phyloP scores from a whole-genome alignment of 2,113 vertebrate genomes.

The Hippocampus abdominalis region DNA sequence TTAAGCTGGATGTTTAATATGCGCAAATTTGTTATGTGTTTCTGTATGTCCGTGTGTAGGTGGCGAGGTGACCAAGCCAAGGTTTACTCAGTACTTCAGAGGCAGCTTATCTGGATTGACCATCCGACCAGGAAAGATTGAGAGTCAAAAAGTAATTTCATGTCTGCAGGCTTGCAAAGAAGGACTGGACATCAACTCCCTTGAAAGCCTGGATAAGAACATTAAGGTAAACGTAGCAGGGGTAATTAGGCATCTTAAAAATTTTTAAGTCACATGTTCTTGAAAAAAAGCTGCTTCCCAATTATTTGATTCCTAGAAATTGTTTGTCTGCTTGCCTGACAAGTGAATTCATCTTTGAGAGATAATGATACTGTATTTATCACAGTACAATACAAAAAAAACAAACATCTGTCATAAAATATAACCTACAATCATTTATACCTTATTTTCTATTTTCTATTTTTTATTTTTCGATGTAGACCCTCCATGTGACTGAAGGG shows the following conservation, averaged over 20 bases:
- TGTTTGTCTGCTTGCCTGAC: background rate
- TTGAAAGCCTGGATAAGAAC: constrained; percentile 88
- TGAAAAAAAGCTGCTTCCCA: background rate
- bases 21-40: background rate
- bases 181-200: constrained; percentile 92
- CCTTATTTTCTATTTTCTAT: no score
- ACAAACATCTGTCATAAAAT: no score
- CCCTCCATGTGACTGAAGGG: no score
- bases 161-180: constrained; percentile 98
- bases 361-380: no score
- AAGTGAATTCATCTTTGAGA: no score
- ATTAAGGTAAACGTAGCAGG: constrained; percentile 80
- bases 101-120: constrained; percentile 93
- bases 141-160: constrained; percentile 96
- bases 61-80: constrained; percentile 89
- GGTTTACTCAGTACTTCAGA: constrained; percentile 93
- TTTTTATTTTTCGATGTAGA: no score
- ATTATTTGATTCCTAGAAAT: background rate
- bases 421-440: no score
- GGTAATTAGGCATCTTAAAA: background rate
- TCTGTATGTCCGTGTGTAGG: constrained; percentile 65
- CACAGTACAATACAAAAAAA: no score
- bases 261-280: background rate
- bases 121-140: constrained; percentile 91
- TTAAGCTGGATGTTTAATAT: background rate